Evolutionary conservation across 2,797 vertebrate genomes (phyloP).

Genomic region (Sebastes oblongus): DNA sequence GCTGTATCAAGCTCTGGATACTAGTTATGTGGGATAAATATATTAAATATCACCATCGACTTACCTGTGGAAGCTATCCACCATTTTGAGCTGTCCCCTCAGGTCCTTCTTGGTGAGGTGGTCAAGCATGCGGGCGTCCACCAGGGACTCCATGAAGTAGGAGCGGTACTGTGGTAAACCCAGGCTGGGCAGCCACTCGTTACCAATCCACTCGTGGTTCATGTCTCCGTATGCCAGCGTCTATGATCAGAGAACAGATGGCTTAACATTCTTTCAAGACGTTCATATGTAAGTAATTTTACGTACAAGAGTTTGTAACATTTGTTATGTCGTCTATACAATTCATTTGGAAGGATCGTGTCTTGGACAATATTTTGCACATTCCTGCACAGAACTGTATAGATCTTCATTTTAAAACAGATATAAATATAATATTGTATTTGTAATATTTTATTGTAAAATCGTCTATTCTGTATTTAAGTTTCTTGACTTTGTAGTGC

Average conservation of each 20-base stretch:
- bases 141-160: constrained; percentile 98
- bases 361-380: too few species aligned
- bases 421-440: too few species aligned
- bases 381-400: too few species aligned
- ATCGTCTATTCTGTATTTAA: too few species aligned
- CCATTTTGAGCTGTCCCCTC: constrained; percentile 96
- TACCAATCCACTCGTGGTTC: constrained; percentile 99
- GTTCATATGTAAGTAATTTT: neutral
- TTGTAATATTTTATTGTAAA: too few species aligned
- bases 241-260: constrained; percentile 64
- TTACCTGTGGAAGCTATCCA: constrained; percentile 96
- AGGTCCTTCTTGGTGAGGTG: constrained; percentile 98
- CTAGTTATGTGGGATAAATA: neutral
- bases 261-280: neutral
- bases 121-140: constrained; percentile 97
- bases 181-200: constrained; percentile 95
- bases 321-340: neutral
- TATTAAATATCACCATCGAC: neutral
- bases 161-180: constrained; percentile 96
- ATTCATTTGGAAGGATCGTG: too few species aligned
- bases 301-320: neutral
- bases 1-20: neutral
- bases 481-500: too few species aligned
- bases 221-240: constrained; percentile 96
- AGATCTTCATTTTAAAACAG: too few species aligned